Percentiles rank a stretch among this genome's conserved stretches.
Evolutionary conservation across 2,797 vertebrate species (phyloP).

Genomic region (Galagoides demidoff): DNA sequence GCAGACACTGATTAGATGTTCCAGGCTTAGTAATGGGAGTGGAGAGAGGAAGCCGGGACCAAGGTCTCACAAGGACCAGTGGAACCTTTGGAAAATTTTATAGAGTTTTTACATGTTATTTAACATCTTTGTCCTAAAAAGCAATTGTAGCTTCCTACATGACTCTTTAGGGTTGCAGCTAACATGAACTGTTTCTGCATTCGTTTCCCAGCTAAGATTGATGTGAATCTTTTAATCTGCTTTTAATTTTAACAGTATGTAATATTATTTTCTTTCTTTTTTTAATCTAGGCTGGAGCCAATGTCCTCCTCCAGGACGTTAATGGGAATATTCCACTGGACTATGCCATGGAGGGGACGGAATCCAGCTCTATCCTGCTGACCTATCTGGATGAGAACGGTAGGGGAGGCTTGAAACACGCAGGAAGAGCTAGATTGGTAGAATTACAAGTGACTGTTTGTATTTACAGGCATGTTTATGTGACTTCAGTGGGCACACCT

Average conservation of each 20-base stretch:
- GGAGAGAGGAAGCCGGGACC: background rate
- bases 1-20: no score
- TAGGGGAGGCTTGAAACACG: conserved; percentile 79
- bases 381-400: conserved; percentile 95
- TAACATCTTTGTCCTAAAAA: background rate
- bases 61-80: background rate
- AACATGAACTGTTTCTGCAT: background rate
- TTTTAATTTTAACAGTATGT: background rate
- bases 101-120: background rate
- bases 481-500: background rate
- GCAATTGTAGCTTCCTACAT: background rate
- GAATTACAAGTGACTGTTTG: background rate
- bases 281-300: conserved; percentile 92
- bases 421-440: background rate
- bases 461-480: background rate
- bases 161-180: background rate
- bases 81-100: background rate
- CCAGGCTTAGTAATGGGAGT: background rate
- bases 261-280: background rate
- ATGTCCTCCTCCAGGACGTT: conserved; percentile 95
- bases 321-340: conserved; percentile 95
- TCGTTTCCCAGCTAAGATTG: background rate
- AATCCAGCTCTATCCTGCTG: conserved; percentile 93
- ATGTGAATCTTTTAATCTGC: background rate
- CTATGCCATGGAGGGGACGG: conserved; percentile 93